phyloP scores from a whole-genome alignment of 2,797 vertebrate genomes.

The Enteromius treurensis region DNA sequence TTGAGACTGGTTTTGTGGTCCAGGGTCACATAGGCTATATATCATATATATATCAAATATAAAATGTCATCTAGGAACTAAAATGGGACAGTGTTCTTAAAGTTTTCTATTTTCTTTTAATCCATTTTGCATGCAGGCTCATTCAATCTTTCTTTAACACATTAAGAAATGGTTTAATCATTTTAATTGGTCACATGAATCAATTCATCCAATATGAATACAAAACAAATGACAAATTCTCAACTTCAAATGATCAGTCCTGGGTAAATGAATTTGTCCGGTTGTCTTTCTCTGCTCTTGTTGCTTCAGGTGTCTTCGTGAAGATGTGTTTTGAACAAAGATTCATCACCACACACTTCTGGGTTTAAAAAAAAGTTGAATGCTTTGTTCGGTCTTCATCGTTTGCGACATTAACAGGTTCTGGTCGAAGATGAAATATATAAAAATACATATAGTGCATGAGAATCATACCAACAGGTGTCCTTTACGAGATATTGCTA shows the following conservation, averaged over 20 bases:
- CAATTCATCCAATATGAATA: neutral
- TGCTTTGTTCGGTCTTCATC: neutral
- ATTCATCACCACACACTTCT: neutral
- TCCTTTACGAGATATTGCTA: neutral
- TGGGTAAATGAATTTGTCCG: neutral
- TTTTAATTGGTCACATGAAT: neutral
- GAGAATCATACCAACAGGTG: constrained; percentile 6
- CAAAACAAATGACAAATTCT: neutral
- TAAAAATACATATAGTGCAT: constrained; percentile 8
- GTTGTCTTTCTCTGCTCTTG: neutral
- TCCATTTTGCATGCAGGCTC: constrained; percentile 31
- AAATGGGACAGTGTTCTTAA: neutral
- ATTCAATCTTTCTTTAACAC: neutral
- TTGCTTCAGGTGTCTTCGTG: neutral
- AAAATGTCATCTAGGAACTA: neutral
- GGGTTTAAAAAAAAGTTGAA: neutral
- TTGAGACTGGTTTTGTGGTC: no score
- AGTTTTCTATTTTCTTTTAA: neutral
- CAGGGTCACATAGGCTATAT: no score
- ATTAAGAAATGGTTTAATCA: neutral
- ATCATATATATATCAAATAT: no score
- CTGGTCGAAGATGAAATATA: neutral
- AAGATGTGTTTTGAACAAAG: neutral
- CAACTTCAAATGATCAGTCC: neutral
- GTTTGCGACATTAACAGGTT: neutral